Base-by-base conservation (phyloP, 2,797 vertebrate genomes). In the Thalassophryne amazonica region DNA sequence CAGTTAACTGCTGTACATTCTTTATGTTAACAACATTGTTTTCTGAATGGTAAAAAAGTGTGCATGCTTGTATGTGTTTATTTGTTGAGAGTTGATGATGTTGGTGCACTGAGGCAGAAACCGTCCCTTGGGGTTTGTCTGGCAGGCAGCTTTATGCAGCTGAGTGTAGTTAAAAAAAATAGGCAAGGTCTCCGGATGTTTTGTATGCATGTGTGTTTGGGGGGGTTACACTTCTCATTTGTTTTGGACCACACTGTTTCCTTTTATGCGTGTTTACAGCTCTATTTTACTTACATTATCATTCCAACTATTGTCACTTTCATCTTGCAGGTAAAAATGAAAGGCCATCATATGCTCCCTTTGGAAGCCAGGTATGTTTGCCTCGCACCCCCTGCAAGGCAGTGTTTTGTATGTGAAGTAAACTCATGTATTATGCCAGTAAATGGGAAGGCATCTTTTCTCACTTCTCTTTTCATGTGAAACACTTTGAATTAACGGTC, bases 271-370 rank as follows among this genome's bases (percentile, higher is more conserved):
- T 61, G 5, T 43, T 16, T 13, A 25, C 30, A 46, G 11, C 15
- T 34, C 9, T 30, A n/a, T 60, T 67, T 48, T 6, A 37, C 25
- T 56, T 4, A 1, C 24, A 19, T 33, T 35, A 14, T 56, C 4
- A 3, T 46, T 28, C 15, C 53, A 62, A 47, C 16, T 20, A 56
- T 30, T 20, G 15, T 27, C 6, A 29, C 37, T 51, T 60, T 84
- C 3, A 21, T 29, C 1, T 55, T 52, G 0, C 60, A 99, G 96
- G 95, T 84, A 99, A 99, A 90, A 77, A 87, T 4, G 97, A 99
- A 74, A 93, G 96, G 64, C 85, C 90, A 18, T 56, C 93, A 0
- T 99, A 95, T 36, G 65, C 92, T 48, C 76, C 93, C 0, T 99
- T 98, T 8, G 91, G 90, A 73, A 91, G 93, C 77, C 96, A 98